Percentiles rank a stretch among this genome's conserved stretches.
Evolutionary conservation across 2,113 vertebrate genomes (phyloP).

Genomic region (Fregetta grallaria): DNA sequence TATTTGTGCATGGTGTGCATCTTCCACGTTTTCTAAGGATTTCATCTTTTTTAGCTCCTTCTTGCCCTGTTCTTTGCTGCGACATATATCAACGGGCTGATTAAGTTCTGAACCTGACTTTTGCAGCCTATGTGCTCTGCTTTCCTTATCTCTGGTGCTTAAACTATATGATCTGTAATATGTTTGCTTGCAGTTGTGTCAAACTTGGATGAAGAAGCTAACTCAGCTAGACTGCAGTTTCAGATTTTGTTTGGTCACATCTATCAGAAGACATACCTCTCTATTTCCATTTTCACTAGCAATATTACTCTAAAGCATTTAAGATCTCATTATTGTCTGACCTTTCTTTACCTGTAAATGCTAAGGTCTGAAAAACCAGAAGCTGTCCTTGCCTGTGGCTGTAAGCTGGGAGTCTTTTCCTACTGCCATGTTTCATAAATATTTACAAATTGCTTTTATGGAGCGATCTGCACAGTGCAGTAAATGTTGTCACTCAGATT

Average conservation of each 20-base stretch:
- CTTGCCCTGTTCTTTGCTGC: not conserved
- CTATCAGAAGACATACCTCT: not conserved
- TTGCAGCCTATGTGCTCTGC: not conserved
- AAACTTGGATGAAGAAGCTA: not conserved
- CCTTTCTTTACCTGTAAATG: not conserved
- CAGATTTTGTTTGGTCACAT: not conserved
- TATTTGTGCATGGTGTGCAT: not conserved
- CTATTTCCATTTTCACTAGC: not conserved
- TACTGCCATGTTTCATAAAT: slow-evolving; percentile 21
- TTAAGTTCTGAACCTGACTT: not conserved
- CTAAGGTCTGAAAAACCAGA: not conserved
- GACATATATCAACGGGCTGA: not conserved
- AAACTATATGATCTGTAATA: not conserved
- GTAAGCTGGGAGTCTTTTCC: not conserved
- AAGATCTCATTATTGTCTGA: not conserved
- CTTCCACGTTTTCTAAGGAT: not conserved
- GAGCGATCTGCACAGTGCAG: not conserved
- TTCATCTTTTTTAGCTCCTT: not conserved
- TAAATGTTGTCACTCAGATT: not conserved
- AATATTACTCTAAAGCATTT: not conserved
- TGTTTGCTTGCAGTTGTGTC: not conserved
- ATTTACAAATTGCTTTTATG: not conserved
- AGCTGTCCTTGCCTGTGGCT: not conserved
- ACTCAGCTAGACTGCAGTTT: not conserved
- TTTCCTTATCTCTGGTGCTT: not conserved